phyloP scores from a whole-genome alignment of 2,888 invertebrate species.

The Heteropelma amictum region DNA sequence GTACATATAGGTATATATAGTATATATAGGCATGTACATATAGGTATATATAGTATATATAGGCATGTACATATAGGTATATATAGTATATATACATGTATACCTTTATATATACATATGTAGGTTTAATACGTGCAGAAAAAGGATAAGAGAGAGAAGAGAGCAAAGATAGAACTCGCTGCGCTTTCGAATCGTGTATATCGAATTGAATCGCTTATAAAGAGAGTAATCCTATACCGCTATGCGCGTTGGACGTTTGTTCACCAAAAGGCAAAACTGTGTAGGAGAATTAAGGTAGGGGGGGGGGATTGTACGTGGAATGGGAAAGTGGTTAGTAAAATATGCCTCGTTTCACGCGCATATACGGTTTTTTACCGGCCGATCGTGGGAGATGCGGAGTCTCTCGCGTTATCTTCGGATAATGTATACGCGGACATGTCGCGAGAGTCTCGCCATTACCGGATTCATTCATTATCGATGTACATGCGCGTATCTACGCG shows the following conservation, averaged over 20 bases:
- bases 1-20: no score
- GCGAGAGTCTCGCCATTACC: slow-evolving; percentile 9
- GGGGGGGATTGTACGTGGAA: slow-evolving; percentile 15
- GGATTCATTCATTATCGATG: no score
- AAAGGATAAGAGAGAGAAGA: not conserved
- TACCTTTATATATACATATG: no score
- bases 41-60: no score
- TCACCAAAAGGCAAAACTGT: not conserved
- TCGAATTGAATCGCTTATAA: slow-evolving; percentile 39
- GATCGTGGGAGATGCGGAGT: slow-evolving; percentile 32
- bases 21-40: no score
- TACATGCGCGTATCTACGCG: no score
- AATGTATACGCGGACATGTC: not conserved
- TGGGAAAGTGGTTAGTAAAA: slow-evolving; percentile 41
- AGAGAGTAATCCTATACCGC: slow-evolving; percentile 28
- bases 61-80: no score
- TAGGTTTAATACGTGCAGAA: not conserved
- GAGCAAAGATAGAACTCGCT: not conserved
- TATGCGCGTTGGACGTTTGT: not conserved
- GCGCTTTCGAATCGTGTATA: slow-evolving; percentile 45
- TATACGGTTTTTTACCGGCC: not conserved
- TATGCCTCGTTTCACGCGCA: slow-evolving; percentile 14
- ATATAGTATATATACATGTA: no score
- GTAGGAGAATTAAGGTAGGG: not conserved
- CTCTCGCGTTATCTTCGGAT: not conserved